Evolutionary conservation across 2,888 invertebrate genomes (phyloP).

Genomic region (Lochmaea crataegi): DNA sequence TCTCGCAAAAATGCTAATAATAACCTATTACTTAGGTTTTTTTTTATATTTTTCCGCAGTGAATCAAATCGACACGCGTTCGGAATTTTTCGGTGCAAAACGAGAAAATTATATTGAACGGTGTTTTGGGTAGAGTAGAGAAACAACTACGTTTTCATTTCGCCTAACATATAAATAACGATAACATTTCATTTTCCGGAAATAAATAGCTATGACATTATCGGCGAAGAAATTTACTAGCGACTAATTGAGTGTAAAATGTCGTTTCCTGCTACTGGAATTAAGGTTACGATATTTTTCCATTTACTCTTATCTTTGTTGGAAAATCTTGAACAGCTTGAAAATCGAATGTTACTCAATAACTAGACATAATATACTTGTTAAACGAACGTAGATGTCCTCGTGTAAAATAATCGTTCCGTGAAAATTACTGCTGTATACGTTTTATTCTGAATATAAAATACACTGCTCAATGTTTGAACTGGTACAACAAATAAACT

Average conservation of each 20-base stretch:
- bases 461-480: too few relatives aligned
- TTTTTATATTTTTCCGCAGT: too few relatives aligned
- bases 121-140: not conserved
- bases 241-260: constrained; percentile 36
- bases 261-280: constrained; percentile 32
- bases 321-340: constrained; percentile 10
- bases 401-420: not conserved
- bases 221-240: constrained; percentile 27
- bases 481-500: too few relatives aligned
- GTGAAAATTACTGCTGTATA: not conserved
- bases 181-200: constrained; percentile 28
- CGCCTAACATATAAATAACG: not conserved
- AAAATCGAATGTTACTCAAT: constrained; percentile 24
- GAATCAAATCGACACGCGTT: too few relatives aligned
- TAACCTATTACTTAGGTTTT: too few relatives aligned
- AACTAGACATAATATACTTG: not conserved
- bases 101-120: not conserved
- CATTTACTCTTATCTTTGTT: constrained; percentile 23
- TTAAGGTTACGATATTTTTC: constrained; percentile 34
- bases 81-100: not conserved
- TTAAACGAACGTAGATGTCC: not conserved
- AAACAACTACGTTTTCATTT: not conserved
- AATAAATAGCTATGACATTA: constrained; percentile 35
- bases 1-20: too few relatives aligned
- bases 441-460: too few relatives aligned